Percentiles rank a stretch among this genome's conserved stretches.
Evolutionary conservation across 2,113 vertebrate species (phyloP).

Genomic region (Oncorhynchus kisutch): DNA sequence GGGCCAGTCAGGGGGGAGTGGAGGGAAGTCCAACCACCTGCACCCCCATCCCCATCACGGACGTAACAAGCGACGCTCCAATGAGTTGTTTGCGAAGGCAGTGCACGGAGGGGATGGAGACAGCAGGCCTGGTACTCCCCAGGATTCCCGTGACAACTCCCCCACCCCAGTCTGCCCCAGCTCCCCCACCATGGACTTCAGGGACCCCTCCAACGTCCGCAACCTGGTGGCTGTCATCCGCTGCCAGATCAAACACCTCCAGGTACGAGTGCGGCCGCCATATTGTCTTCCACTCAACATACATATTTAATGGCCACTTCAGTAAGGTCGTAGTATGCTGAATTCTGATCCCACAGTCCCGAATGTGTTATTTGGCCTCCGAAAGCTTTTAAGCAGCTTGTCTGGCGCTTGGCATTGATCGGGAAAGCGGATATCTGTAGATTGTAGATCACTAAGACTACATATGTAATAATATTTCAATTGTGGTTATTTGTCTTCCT

Average conservation of each 20-base stretch:
- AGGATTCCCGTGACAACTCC: conserved; percentile 55
- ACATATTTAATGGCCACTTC: neutral
- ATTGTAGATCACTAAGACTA: neutral
- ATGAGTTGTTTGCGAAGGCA: conserved; percentile 67
- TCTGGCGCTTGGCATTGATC: neutral
- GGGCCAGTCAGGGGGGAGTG: conserved; percentile 31
- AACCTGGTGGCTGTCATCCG: conserved; percentile 78
- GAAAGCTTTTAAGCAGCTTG: conserved; percentile 24
- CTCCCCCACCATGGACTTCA: conserved; percentile 76
- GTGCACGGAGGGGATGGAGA: conserved; percentile 61
- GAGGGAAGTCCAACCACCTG: conserved; percentile 48
- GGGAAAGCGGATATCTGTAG: neutral
- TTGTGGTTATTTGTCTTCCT: neutral
- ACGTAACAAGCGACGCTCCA: conserved; percentile 64
- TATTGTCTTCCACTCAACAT: neutral
- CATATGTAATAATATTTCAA: neutral
- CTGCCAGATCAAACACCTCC: conserved; percentile 82
- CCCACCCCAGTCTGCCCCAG: conserved; percentile 62
- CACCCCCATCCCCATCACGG: conserved; percentile 43
- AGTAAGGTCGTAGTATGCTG: neutral
- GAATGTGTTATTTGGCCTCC: neutral
- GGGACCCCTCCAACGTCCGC: conserved; percentile 78
- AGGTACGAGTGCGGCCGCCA: conserved; percentile 56
- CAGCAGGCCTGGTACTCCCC: conserved; percentile 23
- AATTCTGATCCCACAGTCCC: neutral